Conservation (phyloP, 2,113 vertebrate species). For the Mus pahari region DNA sequence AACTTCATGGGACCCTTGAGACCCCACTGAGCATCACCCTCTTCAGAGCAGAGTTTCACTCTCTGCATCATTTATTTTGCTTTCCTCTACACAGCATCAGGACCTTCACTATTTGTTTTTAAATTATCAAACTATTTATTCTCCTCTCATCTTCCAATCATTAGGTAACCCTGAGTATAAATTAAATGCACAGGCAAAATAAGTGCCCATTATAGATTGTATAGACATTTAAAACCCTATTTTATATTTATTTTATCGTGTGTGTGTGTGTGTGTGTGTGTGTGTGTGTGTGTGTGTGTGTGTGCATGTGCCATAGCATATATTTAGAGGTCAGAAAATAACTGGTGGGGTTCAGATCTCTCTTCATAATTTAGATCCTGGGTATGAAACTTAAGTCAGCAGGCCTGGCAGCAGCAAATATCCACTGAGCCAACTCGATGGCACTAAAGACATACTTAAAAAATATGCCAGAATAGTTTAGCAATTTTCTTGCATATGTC, state of each 20-base stretch:
- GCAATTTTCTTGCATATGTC: neutral
- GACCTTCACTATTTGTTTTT: neutral
- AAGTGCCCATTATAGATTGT: neutral
- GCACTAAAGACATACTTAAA: neutral
- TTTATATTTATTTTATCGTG: neutral
- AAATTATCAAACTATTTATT: slow-evolving; percentile 12
- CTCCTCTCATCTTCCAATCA: neutral
- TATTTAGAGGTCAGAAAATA: neutral
- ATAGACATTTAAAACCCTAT: neutral
- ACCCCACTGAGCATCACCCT: neutral
- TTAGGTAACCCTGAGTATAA: slow-evolving; percentile 9
- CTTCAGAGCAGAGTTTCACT: slow-evolving; percentile 15
- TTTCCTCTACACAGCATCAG: neutral
- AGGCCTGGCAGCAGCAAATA: too few species aligned
- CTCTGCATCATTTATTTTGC: slow-evolving; percentile 8
- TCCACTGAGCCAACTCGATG: neutral
- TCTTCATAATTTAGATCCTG: neutral
- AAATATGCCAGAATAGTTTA: neutral
- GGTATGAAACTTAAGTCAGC: neutral
- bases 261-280: neutral
- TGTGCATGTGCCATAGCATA: neutral
- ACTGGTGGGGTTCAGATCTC: neutral
- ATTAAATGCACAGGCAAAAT: neutral
- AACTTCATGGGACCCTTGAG: slow-evolving; percentile 35
- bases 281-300: neutral